phyloP scores from a whole-genome alignment of 2,113 vertebrate species.

The Aythya baeri region DNA sequence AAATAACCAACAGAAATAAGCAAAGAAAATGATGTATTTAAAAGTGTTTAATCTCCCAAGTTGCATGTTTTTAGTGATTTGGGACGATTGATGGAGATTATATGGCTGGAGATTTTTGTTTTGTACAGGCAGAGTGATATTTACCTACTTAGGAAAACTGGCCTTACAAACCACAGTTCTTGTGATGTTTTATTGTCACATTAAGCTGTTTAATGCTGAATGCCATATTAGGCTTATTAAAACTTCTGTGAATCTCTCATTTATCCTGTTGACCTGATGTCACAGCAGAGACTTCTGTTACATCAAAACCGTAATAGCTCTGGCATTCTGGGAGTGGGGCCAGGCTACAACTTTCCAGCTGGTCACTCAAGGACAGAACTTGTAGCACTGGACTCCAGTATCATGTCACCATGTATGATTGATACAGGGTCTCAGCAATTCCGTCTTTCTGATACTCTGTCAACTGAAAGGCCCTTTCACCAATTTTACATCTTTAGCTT shows the following conservation, averaged over 20 bases:
- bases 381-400: background rate
- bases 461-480: background rate
- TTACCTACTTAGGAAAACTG: background rate
- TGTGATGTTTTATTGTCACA: background rate
- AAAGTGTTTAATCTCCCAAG: background rate
- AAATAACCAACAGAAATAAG: background rate
- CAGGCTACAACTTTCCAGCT: background rate
- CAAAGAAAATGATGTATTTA: background rate
- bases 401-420: background rate
- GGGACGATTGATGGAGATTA: background rate
- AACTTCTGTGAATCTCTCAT: background rate
- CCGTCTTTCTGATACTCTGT: background rate
- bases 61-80: background rate
- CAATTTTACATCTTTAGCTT: background rate
- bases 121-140: background rate
- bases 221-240: background rate
- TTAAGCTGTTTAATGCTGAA: background rate
- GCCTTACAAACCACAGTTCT: background rate
- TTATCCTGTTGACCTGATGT: background rate
- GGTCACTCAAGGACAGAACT: background rate
- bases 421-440: background rate
- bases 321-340: background rate
- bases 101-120: background rate
- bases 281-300: background rate
- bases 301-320: background rate